Conservation (phyloP, 92 coral and sea anemone genomes). For the Heteractis magnifica region DNA sequence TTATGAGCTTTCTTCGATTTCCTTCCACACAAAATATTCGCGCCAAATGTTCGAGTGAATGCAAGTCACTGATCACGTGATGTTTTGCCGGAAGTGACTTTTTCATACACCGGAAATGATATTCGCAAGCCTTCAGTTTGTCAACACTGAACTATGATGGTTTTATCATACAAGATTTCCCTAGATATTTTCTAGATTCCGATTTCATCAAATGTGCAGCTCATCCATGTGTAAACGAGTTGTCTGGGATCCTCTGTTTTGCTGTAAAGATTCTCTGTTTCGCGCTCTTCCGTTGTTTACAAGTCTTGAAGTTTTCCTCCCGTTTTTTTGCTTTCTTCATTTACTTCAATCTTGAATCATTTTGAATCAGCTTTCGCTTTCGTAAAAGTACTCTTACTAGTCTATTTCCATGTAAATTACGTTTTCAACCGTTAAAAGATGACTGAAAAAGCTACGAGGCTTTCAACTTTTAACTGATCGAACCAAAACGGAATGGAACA, state of each 20-base stretch:
- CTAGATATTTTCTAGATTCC: not conserved
- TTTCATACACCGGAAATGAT: constrained; percentile 17
- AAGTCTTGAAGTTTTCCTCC: not conserved
- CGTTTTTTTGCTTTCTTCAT: not conserved
- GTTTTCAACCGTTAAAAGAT: not conserved
- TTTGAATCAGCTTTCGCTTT: not conserved
- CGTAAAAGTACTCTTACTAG: not conserved
- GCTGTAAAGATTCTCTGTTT: no score
- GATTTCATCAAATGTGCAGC: no score
- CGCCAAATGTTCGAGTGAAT: constrained; percentile 39
- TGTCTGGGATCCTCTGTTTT: no score
- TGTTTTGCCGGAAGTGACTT: constrained; percentile 29
- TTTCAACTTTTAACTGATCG: no score
- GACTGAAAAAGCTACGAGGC: not conserved
- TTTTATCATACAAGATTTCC: no score
- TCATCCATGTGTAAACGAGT: no score
- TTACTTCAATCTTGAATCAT: not conserved
- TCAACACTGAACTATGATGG: no score
- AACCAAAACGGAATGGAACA: no score
- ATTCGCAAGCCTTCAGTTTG: not conserved
- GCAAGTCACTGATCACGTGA: constrained; percentile 38
- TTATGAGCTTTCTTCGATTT: not conserved
- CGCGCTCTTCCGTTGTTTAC: no score
- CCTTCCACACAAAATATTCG: constrained; percentile 19
- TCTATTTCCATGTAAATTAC: not conserved